phyloP scores from a whole-genome alignment of 2,888 invertebrate genomes.

The Cinara cedri region DNA sequence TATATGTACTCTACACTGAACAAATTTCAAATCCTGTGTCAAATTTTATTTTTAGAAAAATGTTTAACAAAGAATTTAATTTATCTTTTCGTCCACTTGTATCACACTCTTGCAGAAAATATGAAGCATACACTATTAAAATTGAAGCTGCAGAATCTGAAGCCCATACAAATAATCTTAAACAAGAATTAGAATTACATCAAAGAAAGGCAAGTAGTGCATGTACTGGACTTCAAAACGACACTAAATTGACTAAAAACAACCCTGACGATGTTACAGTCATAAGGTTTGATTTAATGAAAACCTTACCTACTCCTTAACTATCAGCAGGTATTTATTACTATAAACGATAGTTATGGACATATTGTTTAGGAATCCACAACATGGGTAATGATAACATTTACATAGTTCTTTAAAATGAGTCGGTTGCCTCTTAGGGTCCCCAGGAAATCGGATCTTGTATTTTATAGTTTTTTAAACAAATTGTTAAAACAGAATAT shows the following conservation, averaged over 20 bases:
- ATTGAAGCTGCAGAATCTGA: not conserved
- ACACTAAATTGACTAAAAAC: slow-evolving; percentile 12
- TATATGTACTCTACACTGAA: too few relatives aligned
- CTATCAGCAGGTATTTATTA: slow-evolving; percentile 57
- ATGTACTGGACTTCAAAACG: slow-evolving; percentile 10
- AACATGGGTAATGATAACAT: not conserved
- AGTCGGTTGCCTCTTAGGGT: slow-evolving; percentile 3
- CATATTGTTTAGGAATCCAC: slow-evolving; percentile 26
- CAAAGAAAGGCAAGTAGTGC: slow-evolving; percentile 17
- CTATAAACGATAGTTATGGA: slow-evolving; percentile 10
- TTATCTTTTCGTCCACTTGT: too few relatives aligned
- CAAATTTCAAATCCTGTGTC: too few relatives aligned
- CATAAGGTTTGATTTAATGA: slow-evolving; percentile 59
- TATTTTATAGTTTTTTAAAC: slow-evolving; percentile 20
- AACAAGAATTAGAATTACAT: slow-evolving; percentile 16
- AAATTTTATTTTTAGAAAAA: too few relatives aligned
- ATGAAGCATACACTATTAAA: not conserved
- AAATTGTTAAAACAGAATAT: not conserved
- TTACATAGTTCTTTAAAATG: slow-evolving; percentile 19
- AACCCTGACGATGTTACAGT: slow-evolving; percentile 3
- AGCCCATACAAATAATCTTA: not conserved
- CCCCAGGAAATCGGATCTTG: slow-evolving; percentile 19
- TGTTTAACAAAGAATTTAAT: too few relatives aligned
- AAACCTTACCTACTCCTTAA: slow-evolving; percentile 59
- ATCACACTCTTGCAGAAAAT: too few relatives aligned